Base-by-base conservation (phyloP, 2,888 invertebrate species). In the Esperia sulphurella region DNA sequence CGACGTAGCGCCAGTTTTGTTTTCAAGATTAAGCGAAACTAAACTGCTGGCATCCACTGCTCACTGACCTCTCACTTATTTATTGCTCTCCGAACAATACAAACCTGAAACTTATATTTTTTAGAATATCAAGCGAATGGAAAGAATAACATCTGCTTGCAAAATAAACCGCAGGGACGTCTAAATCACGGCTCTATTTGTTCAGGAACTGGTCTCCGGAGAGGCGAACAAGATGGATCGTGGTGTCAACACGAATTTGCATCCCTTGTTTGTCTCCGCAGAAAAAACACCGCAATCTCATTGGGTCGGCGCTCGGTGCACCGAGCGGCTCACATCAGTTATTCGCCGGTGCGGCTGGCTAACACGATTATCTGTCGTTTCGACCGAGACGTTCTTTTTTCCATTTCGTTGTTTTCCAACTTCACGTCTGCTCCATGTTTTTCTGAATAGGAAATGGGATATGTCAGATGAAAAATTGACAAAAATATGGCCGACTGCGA, bases 201-300 rank as follows among this genome's bases (percentile, higher is more conserved):
- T 82, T 79, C 79, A 70, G 76, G 71, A 75, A 72, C 75, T 65
- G 78, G 86, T 84, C 87, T 86, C 84, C 61, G 65, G 86, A 83
- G 88, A 84, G 82, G 58, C 83, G 84, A 85, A 87, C 86, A 85
- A 89, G 88, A 88, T 79, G 85, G 88, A 89, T 89, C 81, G 89
- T 73, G 79, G 85, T 84, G 88, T 88, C 89, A 88, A 89, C 89
- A 88, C 81, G 81, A 87, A 89, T 89, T 88, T 89, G 89, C 89
- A 89, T 89, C 84, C 83, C 80, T 85, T 89, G 88, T 89, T 88
- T 88, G 84, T 89, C 85, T 85, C 85, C 71, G 64, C 68, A 71
- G 76, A 68, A 82, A 86, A 86, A 87, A 87, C 84, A 85, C 75
- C 83, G 82, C 88, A 85, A 88, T 89, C 87, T 83, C 86, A 83